Evolutionary conservation across 1,140 invertebrate species (phyloP), one percentile per base, ranked within the genome.

Genomic region (Dryas iulia): DNA sequence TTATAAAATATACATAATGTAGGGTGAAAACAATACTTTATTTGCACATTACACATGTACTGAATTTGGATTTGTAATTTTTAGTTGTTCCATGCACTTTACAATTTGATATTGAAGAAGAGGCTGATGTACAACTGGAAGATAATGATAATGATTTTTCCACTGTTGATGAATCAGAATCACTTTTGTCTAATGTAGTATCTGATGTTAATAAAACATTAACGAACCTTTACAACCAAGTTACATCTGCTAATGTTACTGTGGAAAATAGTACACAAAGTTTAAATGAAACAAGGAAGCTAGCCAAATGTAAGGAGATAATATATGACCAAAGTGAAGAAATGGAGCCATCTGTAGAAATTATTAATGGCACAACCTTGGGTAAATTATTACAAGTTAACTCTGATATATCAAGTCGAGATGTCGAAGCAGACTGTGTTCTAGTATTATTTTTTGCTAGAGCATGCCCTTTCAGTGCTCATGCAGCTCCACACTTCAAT

Each of bases 401-500:
- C 61, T 79, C 84, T 26, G 89, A 92, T 66, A 83, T 92, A 12
- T 83, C 86, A 5, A 89, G 81, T 59, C 74, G 89, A 14, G 89
- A 89, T 67, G 78, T 80, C 0, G 90, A 92, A 70, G 91, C 90
- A 24, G 86, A 94, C 64, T 99, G 98, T 92, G 93, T 95, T 58
- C 74, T 97, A 12, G 95, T 99, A 0, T 92, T 98, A 68, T 99
- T 99, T 89, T 99, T 96, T 92, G 97, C 97, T 0, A 95, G 95
- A 57, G 96, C 96, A 84, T 99, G 98, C 89, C 95, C 97, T 28
- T 98, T 98, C 77, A 98, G 97, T 86, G 96, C 96, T 65, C 94
- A 96, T 77, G 96, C 97, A 25, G 98, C 97, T 6, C 96, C 97
- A 3, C 94, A 97, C 84, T 98, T 96, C 74, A 99, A 99, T 94